A percentile compares a stretch with the other conserved stretches of the same genome.
Conservation (phyloP, 2,888 invertebrate genomes). For the Frankliniella fusca region DNA sequence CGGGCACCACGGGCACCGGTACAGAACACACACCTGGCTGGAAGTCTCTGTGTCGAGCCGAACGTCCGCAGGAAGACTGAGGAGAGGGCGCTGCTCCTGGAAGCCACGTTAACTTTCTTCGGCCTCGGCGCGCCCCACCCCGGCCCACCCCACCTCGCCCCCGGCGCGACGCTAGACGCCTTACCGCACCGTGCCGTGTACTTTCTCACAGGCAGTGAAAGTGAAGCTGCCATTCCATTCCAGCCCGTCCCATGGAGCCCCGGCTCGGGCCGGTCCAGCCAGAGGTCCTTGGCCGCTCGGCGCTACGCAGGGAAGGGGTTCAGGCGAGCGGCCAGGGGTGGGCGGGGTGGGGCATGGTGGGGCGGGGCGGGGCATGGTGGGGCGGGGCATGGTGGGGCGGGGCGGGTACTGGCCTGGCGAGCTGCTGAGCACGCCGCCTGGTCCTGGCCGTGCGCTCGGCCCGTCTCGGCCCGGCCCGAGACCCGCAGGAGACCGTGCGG, state of each 20-base stretch:
- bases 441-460: no score
- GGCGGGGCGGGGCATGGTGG: not conserved
- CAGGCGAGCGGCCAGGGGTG: not conserved
- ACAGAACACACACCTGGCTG: slow-evolving; percentile 7
- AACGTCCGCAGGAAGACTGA: not conserved
- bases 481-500: no score
- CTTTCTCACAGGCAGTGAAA: slow-evolving; percentile 18
- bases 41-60: not conserved
- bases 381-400: not conserved
- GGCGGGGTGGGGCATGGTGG: not conserved
- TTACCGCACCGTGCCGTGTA: not conserved
- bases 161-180: no score
- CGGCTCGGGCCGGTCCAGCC: not conserved
- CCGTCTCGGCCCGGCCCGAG: no score
- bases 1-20: not conserved
- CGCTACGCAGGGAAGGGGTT: not conserved
- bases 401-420: no score
- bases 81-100: slow-evolving; percentile 12
- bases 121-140: not conserved
- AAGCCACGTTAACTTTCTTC: slow-evolving; percentile 19
- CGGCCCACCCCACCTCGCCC: not conserved
- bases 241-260: not conserved
- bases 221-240: not conserved
- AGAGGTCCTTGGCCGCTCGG: slow-evolving; percentile 4
- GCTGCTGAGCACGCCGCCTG: no score